A percentile compares a stretch with the other conserved stretches of the same genome.
Conservation (phyloP, 2,113 vertebrate species). For the Galemys pyrenaicus region DNA sequence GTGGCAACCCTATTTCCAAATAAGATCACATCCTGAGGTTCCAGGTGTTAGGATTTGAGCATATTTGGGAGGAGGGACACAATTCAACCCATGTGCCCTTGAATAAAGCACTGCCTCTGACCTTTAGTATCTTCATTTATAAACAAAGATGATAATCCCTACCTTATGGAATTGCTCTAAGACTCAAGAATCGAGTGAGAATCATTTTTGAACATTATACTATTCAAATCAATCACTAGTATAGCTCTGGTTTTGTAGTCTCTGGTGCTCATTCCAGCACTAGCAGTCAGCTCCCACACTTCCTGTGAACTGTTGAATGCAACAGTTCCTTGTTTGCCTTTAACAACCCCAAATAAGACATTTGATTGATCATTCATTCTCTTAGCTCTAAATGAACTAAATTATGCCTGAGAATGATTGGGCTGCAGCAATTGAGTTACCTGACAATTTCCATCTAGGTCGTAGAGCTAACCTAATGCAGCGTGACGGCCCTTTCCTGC, state of each 20-base stretch:
- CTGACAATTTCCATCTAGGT: slow-evolving; percentile 64
- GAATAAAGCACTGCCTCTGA: background rate
- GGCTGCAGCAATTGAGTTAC: slow-evolving; percentile 69
- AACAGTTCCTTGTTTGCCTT: slow-evolving; percentile 30
- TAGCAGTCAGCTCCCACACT: background rate
- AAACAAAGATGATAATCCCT: background rate
- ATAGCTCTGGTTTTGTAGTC: background rate
- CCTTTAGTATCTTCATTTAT: background rate
- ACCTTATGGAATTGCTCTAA: background rate
- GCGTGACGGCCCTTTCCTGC: slow-evolving; percentile 48
- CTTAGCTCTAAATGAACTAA: slow-evolving; percentile 72
- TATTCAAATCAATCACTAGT: background rate
- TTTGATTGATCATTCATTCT: slow-evolving; percentile 20
- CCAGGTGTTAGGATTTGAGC: background rate
- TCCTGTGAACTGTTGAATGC: background rate
- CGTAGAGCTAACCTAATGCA: slow-evolving; percentile 60
- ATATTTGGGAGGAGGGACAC: background rate
- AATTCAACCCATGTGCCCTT: background rate
- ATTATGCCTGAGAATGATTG: slow-evolving; percentile 58
- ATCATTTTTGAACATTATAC: background rate
- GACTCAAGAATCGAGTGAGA: background rate
- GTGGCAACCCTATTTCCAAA: background rate
- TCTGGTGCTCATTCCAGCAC: background rate
- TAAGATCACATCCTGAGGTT: background rate
- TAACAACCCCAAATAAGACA: slow-evolving; percentile 51